Evolutionary conservation across 2,113 vertebrate species (phyloP).

Genomic region (Ia io): DNA sequence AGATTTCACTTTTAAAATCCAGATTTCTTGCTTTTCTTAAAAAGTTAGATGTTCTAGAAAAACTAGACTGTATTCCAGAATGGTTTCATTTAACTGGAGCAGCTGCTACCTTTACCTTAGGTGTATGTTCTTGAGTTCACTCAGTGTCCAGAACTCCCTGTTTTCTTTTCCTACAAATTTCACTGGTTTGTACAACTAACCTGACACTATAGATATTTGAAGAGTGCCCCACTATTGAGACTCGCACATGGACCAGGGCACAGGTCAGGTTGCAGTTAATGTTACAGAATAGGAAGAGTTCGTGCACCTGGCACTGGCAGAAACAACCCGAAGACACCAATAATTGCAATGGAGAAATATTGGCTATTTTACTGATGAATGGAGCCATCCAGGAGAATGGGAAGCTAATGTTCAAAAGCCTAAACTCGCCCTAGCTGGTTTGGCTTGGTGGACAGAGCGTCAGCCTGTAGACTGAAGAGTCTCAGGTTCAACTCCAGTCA

Average conservation of each 20-base stretch:
- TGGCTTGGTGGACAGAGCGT: no score
- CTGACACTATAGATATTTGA: neutral
- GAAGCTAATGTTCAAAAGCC: neutral
- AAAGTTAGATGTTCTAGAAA: neutral
- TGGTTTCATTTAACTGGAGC: neutral
- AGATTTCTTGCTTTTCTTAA: neutral
- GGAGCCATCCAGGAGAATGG: neutral
- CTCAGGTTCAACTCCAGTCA: no score
- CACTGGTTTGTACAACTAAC: neutral
- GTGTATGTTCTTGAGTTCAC: neutral
- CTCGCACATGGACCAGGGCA: neutral
- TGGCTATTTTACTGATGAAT: neutral
- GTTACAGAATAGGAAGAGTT: neutral
- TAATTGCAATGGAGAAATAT: neutral
- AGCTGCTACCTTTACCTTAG: neutral
- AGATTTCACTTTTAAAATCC: neutral
- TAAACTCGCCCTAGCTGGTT: neutral
- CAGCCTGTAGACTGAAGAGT: no score
- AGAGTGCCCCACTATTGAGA: neutral
- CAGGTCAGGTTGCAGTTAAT: neutral
- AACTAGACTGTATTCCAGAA: neutral
- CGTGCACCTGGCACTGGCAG: neutral
- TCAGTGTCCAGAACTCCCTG: neutral
- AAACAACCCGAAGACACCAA: neutral
- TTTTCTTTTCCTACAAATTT: neutral